Evolutionary conservation across 2,113 vertebrate genomes (phyloP), one percentile per base, ranked within the genome.

Genomic region (Pseudorectes ferrugineus): DNA sequence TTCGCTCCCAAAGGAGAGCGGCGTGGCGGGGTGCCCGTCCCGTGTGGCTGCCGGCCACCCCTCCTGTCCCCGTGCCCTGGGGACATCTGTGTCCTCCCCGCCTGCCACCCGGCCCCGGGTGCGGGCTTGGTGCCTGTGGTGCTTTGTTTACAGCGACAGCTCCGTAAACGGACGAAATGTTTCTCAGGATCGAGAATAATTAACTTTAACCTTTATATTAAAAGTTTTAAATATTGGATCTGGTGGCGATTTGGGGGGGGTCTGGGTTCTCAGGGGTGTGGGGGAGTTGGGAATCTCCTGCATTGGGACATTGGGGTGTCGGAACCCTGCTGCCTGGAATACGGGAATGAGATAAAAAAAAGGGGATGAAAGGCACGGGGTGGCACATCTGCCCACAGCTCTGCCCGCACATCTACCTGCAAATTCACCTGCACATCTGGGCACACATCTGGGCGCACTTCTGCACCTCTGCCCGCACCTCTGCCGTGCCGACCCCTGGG

Each of bases 1-100:
- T 94, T 96, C 84, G 95, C 98, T 98, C 98, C 98, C 98, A 96
- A 97, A 98, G 98, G 98, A 97, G 97, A 97, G 97, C 92, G 8
- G 28, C 13, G 52, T 55, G 88, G 93, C 17, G 16, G 66, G 85
- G 87, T 73, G 88, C 92, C 73, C 51, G 65, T 89, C 3, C 79
- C 10, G 5, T 21, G 70, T 26, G 46, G 23, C 22, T 52, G 35
- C 35, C 2, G 36, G 73, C 19, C 65, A 17, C 38, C 48, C 54
- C 33, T 9, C 57, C 19, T 16, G 7, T 73, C 78, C 87, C 82
- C 26, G 1, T 33, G 65, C 25, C 8, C 1, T 49, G 14, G 59
- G 85, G 86, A 58, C 67, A 79, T 14, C 45, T 1, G 0, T 63
- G 67, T 33, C 80, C 80, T 42, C 63, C 76, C 61, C 6, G 0